Percentiles rank a stretch among this genome's conserved stretches.
phyloP scores from a whole-genome alignment of 2,888 invertebrate genomes.

The Eurytoma californica region DNA sequence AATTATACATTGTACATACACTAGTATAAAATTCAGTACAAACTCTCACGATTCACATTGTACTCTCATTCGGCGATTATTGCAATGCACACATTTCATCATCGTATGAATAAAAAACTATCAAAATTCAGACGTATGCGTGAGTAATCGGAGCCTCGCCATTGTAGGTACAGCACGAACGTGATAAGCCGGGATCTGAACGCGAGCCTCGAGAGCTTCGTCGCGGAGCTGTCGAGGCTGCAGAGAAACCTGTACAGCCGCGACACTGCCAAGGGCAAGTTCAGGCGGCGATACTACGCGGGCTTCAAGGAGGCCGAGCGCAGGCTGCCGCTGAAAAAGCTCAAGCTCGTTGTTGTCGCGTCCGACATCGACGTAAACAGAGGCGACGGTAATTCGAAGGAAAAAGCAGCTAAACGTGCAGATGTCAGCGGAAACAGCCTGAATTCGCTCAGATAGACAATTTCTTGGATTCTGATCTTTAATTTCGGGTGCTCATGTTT shows the following conservation, averaged over 20 bases:
- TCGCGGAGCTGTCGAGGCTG: constrained; percentile 63
- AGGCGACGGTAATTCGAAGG: constrained; percentile 60
- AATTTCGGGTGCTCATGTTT: too few relatives aligned
- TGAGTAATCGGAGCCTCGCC: not conserved
- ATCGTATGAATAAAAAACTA: not conserved
- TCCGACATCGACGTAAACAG: constrained; percentile 66
- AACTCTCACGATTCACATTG: too few relatives aligned
- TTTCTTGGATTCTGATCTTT: too few relatives aligned
- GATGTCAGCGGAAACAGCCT: too few relatives aligned
- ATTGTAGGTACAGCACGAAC: constrained; percentile 68
- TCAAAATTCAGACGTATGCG: not conserved
- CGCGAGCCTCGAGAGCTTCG: constrained; percentile 60
- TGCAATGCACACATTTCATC: too few relatives aligned
- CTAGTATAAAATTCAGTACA: too few relatives aligned
- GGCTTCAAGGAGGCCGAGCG: constrained; percentile 66
- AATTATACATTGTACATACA: too few relatives aligned
- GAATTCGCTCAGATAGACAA: too few relatives aligned
- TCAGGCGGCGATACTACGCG: constrained; percentile 63
- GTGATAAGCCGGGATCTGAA: constrained; percentile 60
- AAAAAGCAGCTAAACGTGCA: not conserved
- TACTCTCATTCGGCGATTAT: too few relatives aligned
- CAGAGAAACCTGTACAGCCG: constrained; percentile 64
- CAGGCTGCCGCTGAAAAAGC: constrained; percentile 62
- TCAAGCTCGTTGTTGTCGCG: constrained; percentile 65
- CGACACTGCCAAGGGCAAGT: constrained; percentile 63